phyloP scores from a whole-genome alignment of 2,113 vertebrate genomes.

The Smithornis capensis region DNA sequence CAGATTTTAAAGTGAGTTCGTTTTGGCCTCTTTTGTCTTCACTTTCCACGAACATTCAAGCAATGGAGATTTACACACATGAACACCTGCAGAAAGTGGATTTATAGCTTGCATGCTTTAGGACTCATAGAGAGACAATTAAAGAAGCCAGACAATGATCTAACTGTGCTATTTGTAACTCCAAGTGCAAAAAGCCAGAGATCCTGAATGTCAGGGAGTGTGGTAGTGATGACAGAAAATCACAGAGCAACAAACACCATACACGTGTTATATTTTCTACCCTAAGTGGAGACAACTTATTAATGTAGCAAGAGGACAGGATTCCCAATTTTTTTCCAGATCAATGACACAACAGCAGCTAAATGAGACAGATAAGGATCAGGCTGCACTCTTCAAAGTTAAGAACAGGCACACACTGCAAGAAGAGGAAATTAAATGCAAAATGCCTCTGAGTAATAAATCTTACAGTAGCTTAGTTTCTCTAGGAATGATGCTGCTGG shows the following conservation, averaged over 20 bases:
- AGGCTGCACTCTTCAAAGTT: slow-evolving; percentile 34
- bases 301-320: background rate
- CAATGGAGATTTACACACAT: background rate
- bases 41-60: background rate
- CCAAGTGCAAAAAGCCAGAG: background rate
- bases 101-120: background rate
- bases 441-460: slow-evolving; percentile 61
- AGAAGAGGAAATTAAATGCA: slow-evolving; percentile 64
- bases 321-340: background rate
- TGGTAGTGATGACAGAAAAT: slow-evolving; percentile 8
- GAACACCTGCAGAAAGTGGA: background rate
- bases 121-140: slow-evolving; percentile 17
- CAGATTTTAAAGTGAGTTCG: background rate
- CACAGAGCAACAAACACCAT: background rate
- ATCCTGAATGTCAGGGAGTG: background rate
- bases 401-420: slow-evolving; percentile 42
- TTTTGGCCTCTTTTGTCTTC: slow-evolving; percentile 12
- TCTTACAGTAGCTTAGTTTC: slow-evolving; percentile 44
- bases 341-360: background rate
- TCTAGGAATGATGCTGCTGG: slow-evolving; percentile 63
- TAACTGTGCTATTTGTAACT: slow-evolving; percentile 27
- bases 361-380: slow-evolving; percentile 44
- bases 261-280: background rate
- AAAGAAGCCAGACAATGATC: slow-evolving; percentile 10
- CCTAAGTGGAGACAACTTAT: background rate